Evolutionary conservation across 2,888 invertebrate species (phyloP).

Genomic region (Drosophila multiciliata): DNA sequence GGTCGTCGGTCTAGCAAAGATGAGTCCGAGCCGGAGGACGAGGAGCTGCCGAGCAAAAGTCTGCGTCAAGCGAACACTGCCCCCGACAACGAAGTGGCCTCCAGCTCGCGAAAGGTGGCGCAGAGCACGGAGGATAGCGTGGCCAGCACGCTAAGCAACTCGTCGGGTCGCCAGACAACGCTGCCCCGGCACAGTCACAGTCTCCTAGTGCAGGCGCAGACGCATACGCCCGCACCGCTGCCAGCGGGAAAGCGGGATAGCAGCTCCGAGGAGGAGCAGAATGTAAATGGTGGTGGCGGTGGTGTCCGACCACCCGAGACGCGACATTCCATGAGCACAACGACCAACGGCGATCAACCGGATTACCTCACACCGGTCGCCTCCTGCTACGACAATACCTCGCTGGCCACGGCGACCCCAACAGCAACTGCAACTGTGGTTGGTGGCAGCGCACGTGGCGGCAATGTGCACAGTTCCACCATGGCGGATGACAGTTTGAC

Average conservation of each 20-base stretch:
- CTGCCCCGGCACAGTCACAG: conserved; percentile 71
- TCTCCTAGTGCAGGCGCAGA: conserved; percentile 83
- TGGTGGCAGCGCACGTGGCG: conserved; percentile 42
- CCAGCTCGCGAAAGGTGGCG: conserved; percentile 44
- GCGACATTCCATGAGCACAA: conserved; percentile 62
- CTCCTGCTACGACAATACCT: conserved; percentile 80
- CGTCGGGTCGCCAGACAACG: conserved; percentile 69
- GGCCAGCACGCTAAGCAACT: conserved; percentile 83
- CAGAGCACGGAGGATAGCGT: conserved; percentile 78
- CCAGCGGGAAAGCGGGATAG: conserved; percentile 17
- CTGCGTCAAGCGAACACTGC: conserved; percentile 36
- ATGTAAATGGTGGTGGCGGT: background rate
- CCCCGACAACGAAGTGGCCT: conserved; percentile 60
- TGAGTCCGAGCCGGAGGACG: conserved; percentile 30
- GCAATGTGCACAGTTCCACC: conserved; percentile 79
- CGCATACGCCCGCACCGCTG: conserved; percentile 71
- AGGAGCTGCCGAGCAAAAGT: conserved; percentile 15
- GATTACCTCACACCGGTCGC: conserved; percentile 64
- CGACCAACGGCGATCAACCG: conserved; percentile 59
- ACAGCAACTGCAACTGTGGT: conserved; percentile 60
- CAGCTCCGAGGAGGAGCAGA: conserved; percentile 43
- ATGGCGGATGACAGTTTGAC: conserved; percentile 84
- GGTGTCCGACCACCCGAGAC: conserved; percentile 2
- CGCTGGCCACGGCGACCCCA: conserved; percentile 54
- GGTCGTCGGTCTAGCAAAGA: conserved; percentile 60